phyloP scores from a whole-genome alignment of 2,888 invertebrate genomes.

The Biston stratarius region DNA sequence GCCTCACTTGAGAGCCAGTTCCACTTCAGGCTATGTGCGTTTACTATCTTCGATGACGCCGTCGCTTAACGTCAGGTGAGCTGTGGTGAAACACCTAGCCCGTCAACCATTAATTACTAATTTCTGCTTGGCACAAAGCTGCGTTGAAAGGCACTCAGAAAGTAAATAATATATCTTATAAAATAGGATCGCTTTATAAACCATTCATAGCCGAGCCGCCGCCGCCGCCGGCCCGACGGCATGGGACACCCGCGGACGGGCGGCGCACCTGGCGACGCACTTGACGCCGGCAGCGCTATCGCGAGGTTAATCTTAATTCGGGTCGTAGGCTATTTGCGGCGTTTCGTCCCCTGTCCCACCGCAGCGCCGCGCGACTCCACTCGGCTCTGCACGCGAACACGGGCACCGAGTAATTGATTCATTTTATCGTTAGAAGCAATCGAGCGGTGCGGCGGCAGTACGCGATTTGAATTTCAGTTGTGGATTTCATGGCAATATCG shows the following conservation, averaged over 20 bases:
- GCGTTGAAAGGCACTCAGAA: no score
- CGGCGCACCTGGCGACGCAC: neutral
- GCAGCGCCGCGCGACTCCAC: neutral
- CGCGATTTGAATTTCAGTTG: no score
- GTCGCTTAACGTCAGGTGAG: no score
- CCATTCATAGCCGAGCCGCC: neutral
- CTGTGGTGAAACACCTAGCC: neutral
- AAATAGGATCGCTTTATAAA: slow-evolving; percentile 7
- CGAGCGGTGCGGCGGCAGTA: no score
- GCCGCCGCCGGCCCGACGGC: neutral
- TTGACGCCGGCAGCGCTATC: slow-evolving; percentile 18
- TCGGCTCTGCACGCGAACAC: no score
- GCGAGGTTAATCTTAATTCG: slow-evolving; percentile 25
- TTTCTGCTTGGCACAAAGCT: neutral
- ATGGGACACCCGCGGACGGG: neutral
- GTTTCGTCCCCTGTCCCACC: slow-evolving; percentile 4
- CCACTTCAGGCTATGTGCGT: no score
- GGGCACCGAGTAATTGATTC: no score
- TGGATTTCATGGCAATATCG: no score
- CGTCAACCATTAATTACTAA: neutral
- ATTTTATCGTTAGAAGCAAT: no score
- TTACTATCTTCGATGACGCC: no score
- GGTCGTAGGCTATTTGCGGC: slow-evolving; percentile 10
- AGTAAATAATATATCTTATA: slow-evolving; percentile 2
- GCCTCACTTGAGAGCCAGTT: no score